Evolutionary conservation across 2,888 invertebrate genomes (phyloP), one percentile per base, ranked within the genome.

Genomic region (Protophormia terraenovae): DNA sequence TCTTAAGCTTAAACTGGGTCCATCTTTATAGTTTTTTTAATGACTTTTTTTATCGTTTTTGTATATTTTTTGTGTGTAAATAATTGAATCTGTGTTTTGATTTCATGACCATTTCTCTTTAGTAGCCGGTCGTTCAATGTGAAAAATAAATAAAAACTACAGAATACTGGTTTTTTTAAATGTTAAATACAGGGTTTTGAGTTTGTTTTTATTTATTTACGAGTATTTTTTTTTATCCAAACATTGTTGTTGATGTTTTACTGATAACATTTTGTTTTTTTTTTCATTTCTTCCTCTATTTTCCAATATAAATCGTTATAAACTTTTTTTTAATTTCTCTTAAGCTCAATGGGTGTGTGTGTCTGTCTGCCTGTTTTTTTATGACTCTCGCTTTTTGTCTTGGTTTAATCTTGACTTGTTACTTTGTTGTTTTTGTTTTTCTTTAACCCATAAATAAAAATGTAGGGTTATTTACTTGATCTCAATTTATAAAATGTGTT

Each of bases 341-440:
- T 60, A n/a, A 32, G 19, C 35, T 19, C 55, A 75, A 71, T 47
- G 19, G 1, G 10, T 66, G 79, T 73, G 32, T 60, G 62, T 35
- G 83, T 72, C 67, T 64, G 75, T 50, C 81, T n/a, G n/a, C n/a
- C n/a, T n/a, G 50, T 53, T 80, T 83, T 22, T 75, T 73, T 41
- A 64, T 73, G 90, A 90, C 90, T 90, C 90, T 90, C 90, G 89
- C 90, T 90, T 90, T 90, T 88, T 50, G 45, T 29, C 45, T n/a
- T 35, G 16, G 27, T 45, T 72, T 84, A 77, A 85, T 60, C n/a
- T 62, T 78, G 67, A 35, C 45, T 71, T 77, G 77, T 76, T n/a
- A n/a, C n/a, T n/a, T n/a, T 41, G 67, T 66, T 73, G 35, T 50
- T 8, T 16, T 38, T 55, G 38, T 75, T 3, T 14, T 27, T 45